These are phyloP conservation scores for Philotrypesis tridentata DNA, from an alignment of 1,140 invertebrate species.

Conservation along the genomic window DNA sequence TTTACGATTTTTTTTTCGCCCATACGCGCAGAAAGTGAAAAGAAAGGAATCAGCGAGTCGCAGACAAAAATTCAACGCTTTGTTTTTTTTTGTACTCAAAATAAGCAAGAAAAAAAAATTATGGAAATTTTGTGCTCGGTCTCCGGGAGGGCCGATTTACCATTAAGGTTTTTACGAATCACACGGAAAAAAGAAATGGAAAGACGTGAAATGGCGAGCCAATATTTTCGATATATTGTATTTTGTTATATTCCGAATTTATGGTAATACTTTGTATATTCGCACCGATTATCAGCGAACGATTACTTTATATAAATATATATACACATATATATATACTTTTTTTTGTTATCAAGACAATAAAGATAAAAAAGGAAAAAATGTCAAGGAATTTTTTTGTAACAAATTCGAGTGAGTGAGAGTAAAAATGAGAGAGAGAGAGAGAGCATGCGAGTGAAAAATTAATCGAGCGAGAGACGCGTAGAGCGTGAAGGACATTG, in stretches of 20 bases:
- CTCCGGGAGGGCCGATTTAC: background rate
- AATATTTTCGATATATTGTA: slow-evolving; percentile 46
- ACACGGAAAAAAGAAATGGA: background rate
- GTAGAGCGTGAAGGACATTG: background rate
- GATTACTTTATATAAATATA: slow-evolving; percentile 23
- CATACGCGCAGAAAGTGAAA: slow-evolving; percentile 9
- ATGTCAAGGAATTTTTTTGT: slow-evolving; percentile 43
- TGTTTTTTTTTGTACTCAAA: slow-evolving; percentile 4
- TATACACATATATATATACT: background rate
- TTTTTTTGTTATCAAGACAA: slow-evolving; percentile 52
- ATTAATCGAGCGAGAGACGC: slow-evolving; percentile 1
- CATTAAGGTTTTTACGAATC: slow-evolving; percentile 34
- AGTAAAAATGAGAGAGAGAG: background rate
- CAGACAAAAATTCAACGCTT: background rate
- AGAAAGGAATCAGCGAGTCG: slow-evolving; percentile 16
- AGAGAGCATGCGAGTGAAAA: background rate
- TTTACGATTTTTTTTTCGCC: slow-evolving; percentile 7
- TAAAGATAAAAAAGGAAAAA: slow-evolving; percentile 48
- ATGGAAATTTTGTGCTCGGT: background rate
- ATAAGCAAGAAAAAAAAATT: background rate
- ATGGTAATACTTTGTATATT: slow-evolving; percentile 32
- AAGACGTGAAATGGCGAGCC: slow-evolving; percentile 15
- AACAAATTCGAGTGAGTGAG: slow-evolving; percentile 13
- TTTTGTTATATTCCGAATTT: slow-evolving; percentile 45
- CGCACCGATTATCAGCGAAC: slow-evolving; percentile 24